These are phyloP conservation scores for Serranus cabrilla DNA, from an alignment of 2,797 vertebrate genomes.

Conservation along the genomic window DNA sequence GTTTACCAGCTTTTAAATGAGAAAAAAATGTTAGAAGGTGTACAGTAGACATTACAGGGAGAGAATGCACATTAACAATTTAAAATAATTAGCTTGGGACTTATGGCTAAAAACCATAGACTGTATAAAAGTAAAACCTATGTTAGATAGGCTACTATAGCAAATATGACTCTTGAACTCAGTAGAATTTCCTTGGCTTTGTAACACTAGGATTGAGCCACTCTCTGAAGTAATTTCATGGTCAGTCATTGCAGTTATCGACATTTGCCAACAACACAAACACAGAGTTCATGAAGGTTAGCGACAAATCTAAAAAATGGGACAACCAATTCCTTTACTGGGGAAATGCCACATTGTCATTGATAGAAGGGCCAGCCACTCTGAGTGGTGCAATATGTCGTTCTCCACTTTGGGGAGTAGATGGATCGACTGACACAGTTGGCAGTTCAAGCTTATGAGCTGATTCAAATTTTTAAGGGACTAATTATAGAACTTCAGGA, in stretches of 20 bases:
- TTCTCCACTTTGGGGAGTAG: conserved; percentile 23
- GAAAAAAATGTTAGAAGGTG: background rate
- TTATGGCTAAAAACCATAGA: too few species aligned
- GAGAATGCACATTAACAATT: background rate
- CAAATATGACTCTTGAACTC: conserved; percentile 1
- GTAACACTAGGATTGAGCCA: background rate
- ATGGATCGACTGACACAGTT: conserved; percentile 28
- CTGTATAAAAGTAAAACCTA: too few species aligned
- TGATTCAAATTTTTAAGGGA: conserved; percentile 18
- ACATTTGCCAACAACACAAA: background rate
- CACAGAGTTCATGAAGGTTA: conserved; percentile 7
- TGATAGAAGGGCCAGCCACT: conserved; percentile 1
- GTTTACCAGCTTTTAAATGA: background rate
- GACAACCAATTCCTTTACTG: background rate
- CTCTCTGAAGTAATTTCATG: background rate
- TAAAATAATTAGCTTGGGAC: too few species aligned
- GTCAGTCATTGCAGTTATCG: background rate
- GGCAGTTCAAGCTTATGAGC: conserved; percentile 14
- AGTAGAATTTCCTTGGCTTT: background rate
- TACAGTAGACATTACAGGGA: background rate
- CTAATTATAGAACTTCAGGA: conserved; percentile 37
- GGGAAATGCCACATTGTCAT: background rate
- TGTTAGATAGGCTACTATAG: too few species aligned
- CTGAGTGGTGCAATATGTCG: conserved; percentile 22
- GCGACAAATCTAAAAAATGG: background rate